phyloP scores from a whole-genome alignment of 2,888 invertebrate genomes.

The Meliscaeva auricollis region DNA sequence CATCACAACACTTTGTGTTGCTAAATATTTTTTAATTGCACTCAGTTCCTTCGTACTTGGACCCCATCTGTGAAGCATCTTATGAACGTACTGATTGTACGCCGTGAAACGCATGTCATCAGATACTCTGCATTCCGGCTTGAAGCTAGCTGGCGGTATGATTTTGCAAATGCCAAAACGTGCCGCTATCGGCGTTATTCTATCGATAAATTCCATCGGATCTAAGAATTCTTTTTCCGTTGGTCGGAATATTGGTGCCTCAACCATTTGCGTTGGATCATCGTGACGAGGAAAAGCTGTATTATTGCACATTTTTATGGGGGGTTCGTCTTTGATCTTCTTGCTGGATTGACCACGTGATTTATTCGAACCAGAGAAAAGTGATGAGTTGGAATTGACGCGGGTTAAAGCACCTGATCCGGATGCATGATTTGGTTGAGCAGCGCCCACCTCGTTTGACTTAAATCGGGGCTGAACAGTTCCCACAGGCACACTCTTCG shows the following conservation, averaged over 20 bases:
- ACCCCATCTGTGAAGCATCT: conserved; percentile 95
- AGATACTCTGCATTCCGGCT: conserved; percentile 92
- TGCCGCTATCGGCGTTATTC: conserved; percentile 90
- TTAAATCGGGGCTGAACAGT: conserved; percentile 86
- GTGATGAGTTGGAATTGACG: conserved; percentile 83
- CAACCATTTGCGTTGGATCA: conserved; percentile 86
- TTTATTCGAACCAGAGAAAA: conserved; percentile 83
- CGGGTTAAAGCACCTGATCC: conserved; percentile 79
- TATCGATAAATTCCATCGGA: conserved; percentile 93
- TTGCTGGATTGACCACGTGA: conserved; percentile 82
- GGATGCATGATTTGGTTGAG: conserved; percentile 76
- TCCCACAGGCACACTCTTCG: conserved; percentile 84
- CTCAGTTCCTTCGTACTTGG: conserved; percentile 93
- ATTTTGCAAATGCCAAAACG: conserved; percentile 95
- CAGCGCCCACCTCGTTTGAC: conserved; percentile 72
- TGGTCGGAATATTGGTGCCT: conserved; percentile 92
- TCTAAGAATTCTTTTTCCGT: conserved; percentile 93
- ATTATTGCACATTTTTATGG: conserved; percentile 84
- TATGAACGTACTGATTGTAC: conserved; percentile 95
- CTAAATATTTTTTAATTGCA: conserved; percentile 92
- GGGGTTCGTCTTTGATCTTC: conserved; percentile 83
- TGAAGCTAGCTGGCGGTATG: conserved; percentile 91
- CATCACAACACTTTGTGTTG: conserved; percentile 90
- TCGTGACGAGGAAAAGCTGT: conserved; percentile 84
- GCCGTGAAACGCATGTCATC: conserved; percentile 95